Evolutionary conservation across 2,113 vertebrate genomes (phyloP).

Genomic region (Petrocephalus microphthalmus): DNA sequence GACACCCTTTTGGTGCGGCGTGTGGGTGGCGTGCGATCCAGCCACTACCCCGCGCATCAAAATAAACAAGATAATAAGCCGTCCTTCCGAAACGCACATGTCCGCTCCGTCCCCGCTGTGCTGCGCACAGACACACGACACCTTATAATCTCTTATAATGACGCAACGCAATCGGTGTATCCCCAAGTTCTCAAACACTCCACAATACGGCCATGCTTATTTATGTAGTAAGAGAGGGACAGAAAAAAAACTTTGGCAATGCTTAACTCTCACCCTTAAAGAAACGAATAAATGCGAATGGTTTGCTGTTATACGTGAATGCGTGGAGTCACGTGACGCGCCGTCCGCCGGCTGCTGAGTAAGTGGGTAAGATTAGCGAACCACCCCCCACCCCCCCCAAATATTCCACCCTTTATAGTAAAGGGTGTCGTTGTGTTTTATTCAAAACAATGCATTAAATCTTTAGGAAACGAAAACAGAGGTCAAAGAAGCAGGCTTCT

Average conservation of each 20-base stretch:
- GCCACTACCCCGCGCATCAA: background rate
- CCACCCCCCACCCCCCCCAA: background rate
- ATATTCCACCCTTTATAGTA: background rate
- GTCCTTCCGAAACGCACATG: background rate
- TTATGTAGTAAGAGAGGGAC: background rate
- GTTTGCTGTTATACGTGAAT: background rate
- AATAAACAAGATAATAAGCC: background rate
- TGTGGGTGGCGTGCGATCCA: background rate
- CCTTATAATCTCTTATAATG: background rate
- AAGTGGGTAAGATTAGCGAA: background rate
- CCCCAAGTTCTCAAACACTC: background rate
- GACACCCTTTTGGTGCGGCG: background rate
- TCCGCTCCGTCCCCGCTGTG: background rate
- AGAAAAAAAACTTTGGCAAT: background rate
- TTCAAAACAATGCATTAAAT: background rate
- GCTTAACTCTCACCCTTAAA: background rate
- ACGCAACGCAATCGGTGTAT: background rate
- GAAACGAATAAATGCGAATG: background rate
- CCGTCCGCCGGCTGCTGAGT: background rate
- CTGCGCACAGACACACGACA: background rate
- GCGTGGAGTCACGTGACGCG: background rate
- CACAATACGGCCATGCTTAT: background rate
- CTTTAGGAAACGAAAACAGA: background rate
- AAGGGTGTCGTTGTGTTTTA: background rate
- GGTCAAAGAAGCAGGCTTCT: background rate